Base-by-base conservation (phyloP, 2,113 vertebrate genomes). In the Ciconia maguari region DNA sequence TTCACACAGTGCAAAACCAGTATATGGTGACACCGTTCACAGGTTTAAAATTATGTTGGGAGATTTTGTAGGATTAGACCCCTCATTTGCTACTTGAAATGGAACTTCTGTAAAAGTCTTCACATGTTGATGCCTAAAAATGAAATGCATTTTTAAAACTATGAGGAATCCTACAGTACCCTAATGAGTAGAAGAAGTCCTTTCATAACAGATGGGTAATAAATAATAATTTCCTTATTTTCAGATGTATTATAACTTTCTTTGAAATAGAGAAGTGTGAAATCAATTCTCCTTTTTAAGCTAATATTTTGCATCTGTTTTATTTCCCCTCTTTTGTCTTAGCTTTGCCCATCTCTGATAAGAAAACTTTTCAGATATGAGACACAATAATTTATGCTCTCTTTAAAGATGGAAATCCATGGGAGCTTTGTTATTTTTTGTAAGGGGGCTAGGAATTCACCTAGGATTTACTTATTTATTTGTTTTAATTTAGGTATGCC, bases 21-120 rank as follows among this genome's bases (percentile, higher is more conserved):
- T 41, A 41, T 17, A 44, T 49, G 22, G 24, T 0, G 4, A 49
- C 11, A 16, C 29, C 64, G 8, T 38, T 72, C 2, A 1, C 1
- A 6, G 7, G 9, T 58, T 70, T 77, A 49, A 92, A 86, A 83
- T 14, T 0, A 8, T 41, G 30, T 55, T 51, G 82, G 44, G 48
- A 49, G 34, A 21, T 46, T 55, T 75, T 48, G 20, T 42, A 60
- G 48, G 11, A 52, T 71, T 60, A 75, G 65, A 66, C 2, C 15
- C 34, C 10, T 74, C 21, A n/a, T 85, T 66, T 82, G 12, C 29
- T 65, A 12, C 36, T 70, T 80, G 49, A 90, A 79, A 77, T 34
- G 16, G 15, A 80, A 65, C 19, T 83, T 91, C 46, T 83, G 27
- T 34, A 34, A 34, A 70, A 88, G 21, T 3, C 20, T 52, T 87